These are phyloP conservation scores for Drosophila nigrodunni DNA, from an alignment of 1,140 invertebrate genomes.

Conservation along the genomic window DNA sequence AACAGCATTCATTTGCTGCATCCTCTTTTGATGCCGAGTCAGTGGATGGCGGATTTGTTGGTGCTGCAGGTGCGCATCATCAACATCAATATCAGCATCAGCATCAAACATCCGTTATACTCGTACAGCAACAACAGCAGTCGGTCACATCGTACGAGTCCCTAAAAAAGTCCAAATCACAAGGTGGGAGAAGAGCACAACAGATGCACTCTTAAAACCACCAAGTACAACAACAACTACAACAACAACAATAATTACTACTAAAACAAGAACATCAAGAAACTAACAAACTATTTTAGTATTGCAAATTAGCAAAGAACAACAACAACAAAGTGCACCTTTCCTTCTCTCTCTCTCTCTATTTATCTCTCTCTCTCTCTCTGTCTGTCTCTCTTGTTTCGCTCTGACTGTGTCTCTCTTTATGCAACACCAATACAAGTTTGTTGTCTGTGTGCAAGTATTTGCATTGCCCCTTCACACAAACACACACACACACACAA, in stretches of 20 bases:
- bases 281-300: constrained; percentile 24
- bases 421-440: constrained; percentile 21
- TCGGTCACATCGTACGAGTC: constrained; percentile 80
- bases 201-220: constrained; percentile 60
- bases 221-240: constrained; percentile 40
- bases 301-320: constrained; percentile 34
- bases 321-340: constrained; percentile 40
- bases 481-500: constrained; percentile 37
- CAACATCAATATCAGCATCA: constrained; percentile 63
- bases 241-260: constrained; percentile 32
- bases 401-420: constrained; percentile 5
- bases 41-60: constrained; percentile 31
- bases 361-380: constrained; percentile 14
- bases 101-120: constrained; percentile 76
- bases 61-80: constrained; percentile 72
- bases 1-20: constrained; percentile 49
- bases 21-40: constrained; percentile 54
- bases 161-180: constrained; percentile 90
- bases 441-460: constrained; percentile 32
- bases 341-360: constrained; percentile 19
- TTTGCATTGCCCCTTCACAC: not conserved
- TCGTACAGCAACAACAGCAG: constrained; percentile 63
- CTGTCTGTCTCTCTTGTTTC: constrained; percentile 22
- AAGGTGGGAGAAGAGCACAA: constrained; percentile 90
- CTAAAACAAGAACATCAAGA: constrained; percentile 37